Percentiles rank a stretch among this genome's conserved stretches.
Evolutionary conservation across 2,888 invertebrate genomes (phyloP).

Genomic region (Meghimatium bilineatum): DNA sequence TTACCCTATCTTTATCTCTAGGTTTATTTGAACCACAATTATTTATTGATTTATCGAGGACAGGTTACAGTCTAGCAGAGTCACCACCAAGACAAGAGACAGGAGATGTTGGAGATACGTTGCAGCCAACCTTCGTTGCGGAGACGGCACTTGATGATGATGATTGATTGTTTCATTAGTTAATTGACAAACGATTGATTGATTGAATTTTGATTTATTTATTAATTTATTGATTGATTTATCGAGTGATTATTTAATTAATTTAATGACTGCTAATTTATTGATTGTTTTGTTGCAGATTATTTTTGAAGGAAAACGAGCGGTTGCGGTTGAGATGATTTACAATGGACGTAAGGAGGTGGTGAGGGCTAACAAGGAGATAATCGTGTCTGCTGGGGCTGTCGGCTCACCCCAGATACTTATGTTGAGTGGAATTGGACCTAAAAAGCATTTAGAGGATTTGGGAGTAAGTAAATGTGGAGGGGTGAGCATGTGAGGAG

Average conservation of each 20-base stretch:
- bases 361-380: constrained; percentile 45
- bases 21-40: too few relatives aligned
- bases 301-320: constrained; percentile 47
- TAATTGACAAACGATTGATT: not conserved
- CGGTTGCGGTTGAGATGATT: constrained; percentile 46
- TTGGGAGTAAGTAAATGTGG: constrained; percentile 45
- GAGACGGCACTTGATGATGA: too few relatives aligned
- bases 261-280: not conserved
- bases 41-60: too few relatives aligned
- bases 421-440: constrained; percentile 52
- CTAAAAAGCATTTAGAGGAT: constrained; percentile 47
- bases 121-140: too few relatives aligned
- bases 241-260: too few relatives aligned
- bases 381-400: constrained; percentile 51
- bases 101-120: too few relatives aligned
- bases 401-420: constrained; percentile 52
- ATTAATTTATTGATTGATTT: not conserved
- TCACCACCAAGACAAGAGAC: too few relatives aligned
- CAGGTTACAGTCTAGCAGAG: too few relatives aligned
- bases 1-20: too few relatives aligned
- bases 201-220: not conserved
- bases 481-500: not conserved
- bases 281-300: constrained; percentile 29
- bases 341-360: constrained; percentile 36
- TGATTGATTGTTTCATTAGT: not conserved